Evolutionary conservation across 2,797 vertebrate genomes (phyloP).

Genomic region (Coracias cyanogaster): DNA sequence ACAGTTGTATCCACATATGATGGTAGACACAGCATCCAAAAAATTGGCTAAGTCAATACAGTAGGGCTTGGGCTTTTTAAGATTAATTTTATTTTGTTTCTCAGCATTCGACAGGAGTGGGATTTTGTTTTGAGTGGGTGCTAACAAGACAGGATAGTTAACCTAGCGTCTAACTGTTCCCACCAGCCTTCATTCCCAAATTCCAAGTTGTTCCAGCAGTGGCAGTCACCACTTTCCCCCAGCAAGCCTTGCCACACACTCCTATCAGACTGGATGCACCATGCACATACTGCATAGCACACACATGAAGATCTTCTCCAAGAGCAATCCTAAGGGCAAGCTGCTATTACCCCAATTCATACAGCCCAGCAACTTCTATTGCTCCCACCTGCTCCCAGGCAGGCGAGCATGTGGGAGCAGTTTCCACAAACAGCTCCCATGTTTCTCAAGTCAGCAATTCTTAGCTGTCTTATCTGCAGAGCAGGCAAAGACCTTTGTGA

Average conservation of each 20-base stretch:
- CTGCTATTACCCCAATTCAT: neutral
- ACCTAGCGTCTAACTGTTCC: neutral
- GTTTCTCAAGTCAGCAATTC: neutral
- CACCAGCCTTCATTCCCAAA: neutral
- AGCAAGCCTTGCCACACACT: neutral
- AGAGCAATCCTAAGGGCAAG: neutral
- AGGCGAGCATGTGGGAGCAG: neutral
- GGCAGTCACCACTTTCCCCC: neutral
- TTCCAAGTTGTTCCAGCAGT: neutral
- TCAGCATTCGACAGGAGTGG: neutral
- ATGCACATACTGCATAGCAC: neutral
- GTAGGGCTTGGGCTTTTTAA: neutral
- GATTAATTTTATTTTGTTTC: neutral
- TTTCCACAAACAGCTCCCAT: fast-evolving
- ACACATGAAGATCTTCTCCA: neutral
- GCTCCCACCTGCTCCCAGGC: neutral
- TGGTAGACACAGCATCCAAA: neutral
- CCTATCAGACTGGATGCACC: too few species aligned
- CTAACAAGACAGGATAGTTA: neutral
- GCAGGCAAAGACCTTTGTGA: neutral
- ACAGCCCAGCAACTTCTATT: neutral
- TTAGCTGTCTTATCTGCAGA: neutral
- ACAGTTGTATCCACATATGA: neutral
- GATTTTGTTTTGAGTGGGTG: neutral
- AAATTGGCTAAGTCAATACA: neutral